phyloP scores from a whole-genome alignment of 2,888 invertebrate species.

The Calameuta pallipes region DNA sequence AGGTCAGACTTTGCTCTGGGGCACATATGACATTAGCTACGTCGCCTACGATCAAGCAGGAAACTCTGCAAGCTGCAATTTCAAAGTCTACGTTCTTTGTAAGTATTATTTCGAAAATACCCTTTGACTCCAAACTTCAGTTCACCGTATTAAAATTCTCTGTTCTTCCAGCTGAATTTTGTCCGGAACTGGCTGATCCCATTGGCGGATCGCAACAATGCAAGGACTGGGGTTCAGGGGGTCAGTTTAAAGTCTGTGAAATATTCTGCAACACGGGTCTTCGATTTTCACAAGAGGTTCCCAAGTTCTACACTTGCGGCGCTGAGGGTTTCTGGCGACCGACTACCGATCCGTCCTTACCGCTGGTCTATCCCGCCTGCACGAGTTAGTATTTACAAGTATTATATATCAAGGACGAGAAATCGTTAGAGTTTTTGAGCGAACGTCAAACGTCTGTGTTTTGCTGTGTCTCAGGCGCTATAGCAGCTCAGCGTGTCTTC shows the following conservation, averaged over 20 bases:
- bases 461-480: conserved; percentile 72
- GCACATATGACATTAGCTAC: conserved; percentile 91
- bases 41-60: conserved; percentile 94
- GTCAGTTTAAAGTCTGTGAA: conserved; percentile 95
- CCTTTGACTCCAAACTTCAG: background rate
- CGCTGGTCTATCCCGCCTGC: conserved; percentile 91
- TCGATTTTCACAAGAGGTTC: conserved; percentile 92
- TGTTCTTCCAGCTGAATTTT: conserved; percentile 83
- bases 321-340: conserved; percentile 98
- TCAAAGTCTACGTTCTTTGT: conserved; percentile 91
- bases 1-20: conserved; percentile 90
- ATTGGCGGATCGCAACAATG: conserved; percentile 92
- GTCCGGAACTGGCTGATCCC: conserved; percentile 88
- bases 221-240: conserved; percentile 96
- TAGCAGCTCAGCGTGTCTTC: conserved; percentile 94
- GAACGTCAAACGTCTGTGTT: background rate
- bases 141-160: conserved; percentile 9
- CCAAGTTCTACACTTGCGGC: conserved; percentile 97
- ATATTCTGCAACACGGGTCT: conserved; percentile 88
- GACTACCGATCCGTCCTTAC: conserved; percentile 80
- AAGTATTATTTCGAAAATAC: conserved; percentile 62
- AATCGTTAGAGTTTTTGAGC: background rate
- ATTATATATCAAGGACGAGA: no score
- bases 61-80: conserved; percentile 91
- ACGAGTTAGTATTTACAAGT: conserved; percentile 74